Evolutionary conservation across 2,797 vertebrate species (phyloP), one percentile per base, ranked within the genome.

Genomic region (Chelon labrosus): DNA sequence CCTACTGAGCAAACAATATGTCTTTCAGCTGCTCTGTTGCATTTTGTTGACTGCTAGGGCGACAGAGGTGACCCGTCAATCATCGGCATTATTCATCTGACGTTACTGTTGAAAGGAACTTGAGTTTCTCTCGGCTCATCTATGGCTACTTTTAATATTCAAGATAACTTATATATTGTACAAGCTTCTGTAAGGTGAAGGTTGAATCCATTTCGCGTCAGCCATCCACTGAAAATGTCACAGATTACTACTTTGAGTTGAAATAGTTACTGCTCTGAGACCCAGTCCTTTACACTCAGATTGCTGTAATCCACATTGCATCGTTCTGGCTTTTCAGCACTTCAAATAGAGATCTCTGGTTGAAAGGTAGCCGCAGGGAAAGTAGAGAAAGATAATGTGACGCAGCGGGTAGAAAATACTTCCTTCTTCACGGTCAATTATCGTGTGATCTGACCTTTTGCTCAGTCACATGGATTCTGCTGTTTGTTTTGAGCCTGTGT

Each of bases 401-500:
- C 0, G 14, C 41, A 56, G 19, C n/a, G 37, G 31, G 46, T 8
- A 25, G 66, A 75, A 67, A 70, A 46, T 60, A 46, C 46, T 60
- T 47, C 65, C 31, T 66, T 53, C 53, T 58, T 61, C 9, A n/a
- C 2, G 41, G 7, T 70, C 64, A 59, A 10, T 82, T 79, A 79
- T 55, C 41, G 20, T 27, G 20, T 16, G 59, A 75, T 61, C 69
- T 80, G 85, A 83, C 72, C 82, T 82, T 27, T 81, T 85, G 37
- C 42, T 63, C 53, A n/a, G 52, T 35, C 27, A 7, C 59, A 53
- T 4, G 3, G 39, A 58, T 10, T n/a, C 60, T 38, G 55, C 41
- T 14, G 13, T 74, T 65, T 61, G 75, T 54, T 69, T 38, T 7
- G 38, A 56, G 58, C n/a, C 52, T 64, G 22, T 47, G 72, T 25